These are phyloP conservation scores for Chloroclysta siterata DNA, from an alignment of 2,888 invertebrate genomes.

Conservation along the genomic window DNA sequence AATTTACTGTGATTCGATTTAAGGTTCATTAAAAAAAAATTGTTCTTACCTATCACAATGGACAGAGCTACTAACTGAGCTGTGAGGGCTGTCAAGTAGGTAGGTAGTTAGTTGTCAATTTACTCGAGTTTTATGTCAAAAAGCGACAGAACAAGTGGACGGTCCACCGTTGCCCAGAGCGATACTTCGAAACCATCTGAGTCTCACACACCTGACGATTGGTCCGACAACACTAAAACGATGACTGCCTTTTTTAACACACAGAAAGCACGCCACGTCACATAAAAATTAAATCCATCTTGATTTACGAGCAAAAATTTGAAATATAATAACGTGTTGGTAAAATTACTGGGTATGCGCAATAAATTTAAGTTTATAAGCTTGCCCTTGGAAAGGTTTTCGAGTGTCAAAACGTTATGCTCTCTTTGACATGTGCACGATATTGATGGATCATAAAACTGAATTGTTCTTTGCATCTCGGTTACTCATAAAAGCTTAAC, in stretches of 20 bases:
- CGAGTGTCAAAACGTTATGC: slow-evolving; percentile 58
- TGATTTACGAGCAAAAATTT: slow-evolving; percentile 77
- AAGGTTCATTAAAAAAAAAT: too few relatives aligned
- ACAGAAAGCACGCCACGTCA: slow-evolving; percentile 60
- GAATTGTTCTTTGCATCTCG: slow-evolving; percentile 41
- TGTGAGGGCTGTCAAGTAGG: too few relatives aligned
- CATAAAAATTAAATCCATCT: slow-evolving; percentile 76
- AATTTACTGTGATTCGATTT: too few relatives aligned
- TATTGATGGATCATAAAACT: slow-evolving; percentile 42
- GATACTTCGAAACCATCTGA: too few relatives aligned
- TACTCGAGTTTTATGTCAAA: too few relatives aligned
- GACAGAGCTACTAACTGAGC: too few relatives aligned
- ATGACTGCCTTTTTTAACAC: slow-evolving; percentile 46
- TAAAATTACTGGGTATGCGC: slow-evolving; percentile 69
- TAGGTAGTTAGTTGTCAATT: too few relatives aligned
- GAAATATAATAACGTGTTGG: slow-evolving; percentile 78
- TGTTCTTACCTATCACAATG: too few relatives aligned
- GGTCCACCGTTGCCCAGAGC: too few relatives aligned
- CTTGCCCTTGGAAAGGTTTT: slow-evolving; percentile 48
- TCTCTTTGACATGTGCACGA: slow-evolving; percentile 41
- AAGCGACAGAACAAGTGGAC: too few relatives aligned
- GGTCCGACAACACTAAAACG: slow-evolving; percentile 42
- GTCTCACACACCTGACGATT: slow-evolving; percentile 18
- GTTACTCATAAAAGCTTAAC: slow-evolving; percentile 35
- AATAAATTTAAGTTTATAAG: slow-evolving; percentile 72